These are phyloP conservation scores for Petroica traversi DNA, from an alignment of 2,113 vertebrate species.

Conservation along the genomic window DNA sequence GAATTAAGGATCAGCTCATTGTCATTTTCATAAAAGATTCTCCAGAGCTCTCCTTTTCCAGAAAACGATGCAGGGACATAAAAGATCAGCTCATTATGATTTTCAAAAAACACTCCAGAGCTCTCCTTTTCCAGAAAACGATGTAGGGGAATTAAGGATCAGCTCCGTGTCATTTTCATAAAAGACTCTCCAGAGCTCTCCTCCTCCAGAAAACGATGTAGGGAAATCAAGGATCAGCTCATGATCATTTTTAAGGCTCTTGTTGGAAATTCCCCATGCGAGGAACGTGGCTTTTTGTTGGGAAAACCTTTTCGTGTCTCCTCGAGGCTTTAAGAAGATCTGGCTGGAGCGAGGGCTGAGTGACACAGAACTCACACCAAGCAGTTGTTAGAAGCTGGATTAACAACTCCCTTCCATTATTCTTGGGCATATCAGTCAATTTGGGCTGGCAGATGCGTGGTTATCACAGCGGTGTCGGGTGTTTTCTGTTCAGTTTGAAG, in stretches of 20 bases:
- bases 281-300: not conserved
- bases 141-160: too few species aligned
- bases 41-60: too few species aligned
- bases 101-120: too few species aligned
- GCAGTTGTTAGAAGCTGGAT: not conserved
- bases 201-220: not conserved
- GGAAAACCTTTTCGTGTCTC: rapidly evolving
- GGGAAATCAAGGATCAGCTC: not conserved
- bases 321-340: not conserved
- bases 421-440: not conserved
- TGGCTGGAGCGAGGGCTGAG: not conserved
- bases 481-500: not conserved
- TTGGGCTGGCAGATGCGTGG: not conserved
- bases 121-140: too few species aligned
- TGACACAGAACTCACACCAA: not conserved
- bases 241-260: not conserved
- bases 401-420: not conserved
- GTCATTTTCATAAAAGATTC: too few species aligned
- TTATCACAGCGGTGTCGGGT: rapidly evolving
- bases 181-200: not conserved
- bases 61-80: too few species aligned
- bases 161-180: too few species aligned
- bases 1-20: too few species aligned
- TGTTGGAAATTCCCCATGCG: rapidly evolving
- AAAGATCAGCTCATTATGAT: too few species aligned